These are phyloP conservation scores for Anas platyrhynchos DNA, from an alignment of 2,113 vertebrate genomes.

Conservation along the genomic window DNA sequence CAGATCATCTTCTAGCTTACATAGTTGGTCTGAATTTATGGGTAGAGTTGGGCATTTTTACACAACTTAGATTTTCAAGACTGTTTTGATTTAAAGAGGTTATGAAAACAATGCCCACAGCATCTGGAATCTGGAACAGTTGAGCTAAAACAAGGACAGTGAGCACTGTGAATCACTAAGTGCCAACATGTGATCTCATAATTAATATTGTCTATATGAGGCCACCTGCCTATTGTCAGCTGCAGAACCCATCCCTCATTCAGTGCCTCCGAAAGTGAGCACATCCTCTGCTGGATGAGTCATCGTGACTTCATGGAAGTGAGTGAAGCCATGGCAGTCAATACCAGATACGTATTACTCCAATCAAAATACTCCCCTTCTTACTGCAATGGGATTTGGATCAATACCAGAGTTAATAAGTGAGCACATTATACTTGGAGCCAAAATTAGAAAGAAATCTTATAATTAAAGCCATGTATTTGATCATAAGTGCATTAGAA, in stretches of 20 bases:
- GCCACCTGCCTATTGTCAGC: not conserved
- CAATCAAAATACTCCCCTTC: not conserved
- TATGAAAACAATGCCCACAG: not conserved
- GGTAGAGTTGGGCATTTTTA: not conserved
- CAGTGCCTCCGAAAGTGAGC: not conserved
- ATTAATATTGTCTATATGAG: not conserved
- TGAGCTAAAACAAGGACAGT: not conserved
- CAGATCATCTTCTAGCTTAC: not conserved
- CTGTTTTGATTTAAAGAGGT: not conserved
- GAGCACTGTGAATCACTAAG: not conserved
- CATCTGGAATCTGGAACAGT: not conserved
- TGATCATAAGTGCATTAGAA: not conserved
- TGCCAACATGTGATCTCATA: not conserved
- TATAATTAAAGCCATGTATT: not conserved
- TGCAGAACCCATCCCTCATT: not conserved
- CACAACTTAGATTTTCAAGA: not conserved
- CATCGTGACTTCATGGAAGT: not conserved
- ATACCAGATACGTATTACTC: not conserved
- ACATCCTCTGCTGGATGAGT: not conserved
- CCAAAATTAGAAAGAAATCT: not conserved
- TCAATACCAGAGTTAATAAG: slow-evolving; percentile 2
- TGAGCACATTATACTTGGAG: not conserved
- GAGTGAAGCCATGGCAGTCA: not conserved
- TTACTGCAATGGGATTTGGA: not conserved
- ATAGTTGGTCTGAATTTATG: slow-evolving; percentile 3